Conservation (phyloP, 2,888 invertebrate genomes). For the Drosophila flavopinicola region DNA sequence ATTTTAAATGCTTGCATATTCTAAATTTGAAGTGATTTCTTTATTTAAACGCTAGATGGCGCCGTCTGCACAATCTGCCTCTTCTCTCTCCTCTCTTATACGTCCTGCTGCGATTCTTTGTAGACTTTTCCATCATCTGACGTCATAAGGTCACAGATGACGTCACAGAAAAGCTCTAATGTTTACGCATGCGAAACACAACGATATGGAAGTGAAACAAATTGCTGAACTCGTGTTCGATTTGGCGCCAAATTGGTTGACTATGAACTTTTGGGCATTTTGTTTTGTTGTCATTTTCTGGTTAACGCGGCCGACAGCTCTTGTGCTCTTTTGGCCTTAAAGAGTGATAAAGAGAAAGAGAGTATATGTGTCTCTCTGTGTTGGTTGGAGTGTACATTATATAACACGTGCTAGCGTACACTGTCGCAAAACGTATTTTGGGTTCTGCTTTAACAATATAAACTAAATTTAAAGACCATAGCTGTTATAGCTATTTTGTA, state of each 20-base stretch:
- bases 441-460: too few species aligned
- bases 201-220: slow-evolving; percentile 42
- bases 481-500: too few species aligned
- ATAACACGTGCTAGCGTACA: slow-evolving; percentile 65
- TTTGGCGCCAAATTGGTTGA: slow-evolving; percentile 76
- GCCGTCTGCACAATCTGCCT: not conserved
- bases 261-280: slow-evolving; percentile 46
- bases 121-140: slow-evolving; percentile 55
- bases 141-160: slow-evolving; percentile 66
- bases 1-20: not conserved
- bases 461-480: too few species aligned
- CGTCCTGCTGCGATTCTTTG: slow-evolving; percentile 24
- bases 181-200: slow-evolving; percentile 61
- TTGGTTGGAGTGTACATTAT: slow-evolving; percentile 45
- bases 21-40: too few species aligned
- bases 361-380: not conserved
- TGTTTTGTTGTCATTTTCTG: slow-evolving; percentile 64
- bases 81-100: not conserved
- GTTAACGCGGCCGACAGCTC: slow-evolving; percentile 61
- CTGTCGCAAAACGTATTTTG: slow-evolving; percentile 8
- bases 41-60: slow-evolving; percentile 36
- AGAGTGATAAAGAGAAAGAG: slow-evolving; percentile 2
- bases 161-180: slow-evolving; percentile 73
- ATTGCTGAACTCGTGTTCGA: slow-evolving; percentile 47
- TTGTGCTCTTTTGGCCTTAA: slow-evolving; percentile 15